These are phyloP conservation scores for Delichon dasypus DNA, from an alignment of 2,797 vertebrate genomes.

Conservation along the genomic window DNA sequence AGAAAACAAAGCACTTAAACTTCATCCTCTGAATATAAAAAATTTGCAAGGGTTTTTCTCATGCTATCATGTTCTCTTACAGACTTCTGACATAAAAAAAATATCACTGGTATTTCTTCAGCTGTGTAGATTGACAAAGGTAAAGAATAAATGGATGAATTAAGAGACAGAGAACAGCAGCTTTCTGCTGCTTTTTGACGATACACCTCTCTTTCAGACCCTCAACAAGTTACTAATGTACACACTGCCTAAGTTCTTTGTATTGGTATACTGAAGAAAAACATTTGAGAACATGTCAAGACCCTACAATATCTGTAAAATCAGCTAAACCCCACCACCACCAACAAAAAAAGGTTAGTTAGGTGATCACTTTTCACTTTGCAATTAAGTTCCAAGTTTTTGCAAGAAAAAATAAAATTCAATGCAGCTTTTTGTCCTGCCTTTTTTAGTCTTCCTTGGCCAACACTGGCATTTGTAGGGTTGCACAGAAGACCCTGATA, in stretches of 20 bases:
- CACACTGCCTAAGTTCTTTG: neutral
- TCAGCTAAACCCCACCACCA: neutral
- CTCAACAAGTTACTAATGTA: neutral
- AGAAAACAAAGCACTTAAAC: neutral
- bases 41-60: slow-evolving; percentile 22
- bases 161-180: neutral
- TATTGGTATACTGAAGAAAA: neutral
- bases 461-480: neutral
- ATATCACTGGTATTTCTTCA: neutral
- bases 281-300: neutral
- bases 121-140: neutral
- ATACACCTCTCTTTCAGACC: neutral
- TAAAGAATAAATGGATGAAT: neutral
- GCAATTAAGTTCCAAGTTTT: neutral
- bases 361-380: neutral
- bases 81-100: neutral
- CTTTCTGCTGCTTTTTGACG: neutral
- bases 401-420: neutral
- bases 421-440: neutral
- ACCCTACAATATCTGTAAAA: neutral
- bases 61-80: slow-evolving; percentile 19
- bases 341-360: neutral
- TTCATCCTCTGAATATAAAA: neutral
- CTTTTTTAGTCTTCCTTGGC: neutral
- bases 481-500: neutral